A percentile compares a stretch with the other conserved stretches of the same genome.
phyloP scores from a whole-genome alignment of 2,888 invertebrate genomes.

The Conus canariensis region DNA sequence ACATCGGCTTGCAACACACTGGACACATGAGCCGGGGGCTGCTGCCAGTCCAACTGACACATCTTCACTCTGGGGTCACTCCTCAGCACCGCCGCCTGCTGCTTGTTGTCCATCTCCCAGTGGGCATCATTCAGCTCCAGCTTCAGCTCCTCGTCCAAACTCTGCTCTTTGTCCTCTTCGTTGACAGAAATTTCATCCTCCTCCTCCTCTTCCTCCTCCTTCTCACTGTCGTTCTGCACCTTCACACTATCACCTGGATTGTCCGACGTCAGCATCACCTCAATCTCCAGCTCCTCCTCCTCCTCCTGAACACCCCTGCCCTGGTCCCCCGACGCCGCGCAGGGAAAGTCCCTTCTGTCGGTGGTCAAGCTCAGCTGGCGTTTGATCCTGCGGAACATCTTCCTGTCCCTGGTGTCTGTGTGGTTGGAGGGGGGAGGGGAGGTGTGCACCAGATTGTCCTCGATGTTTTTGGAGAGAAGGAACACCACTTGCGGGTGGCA shows the following conservation, averaged over 20 bases:
- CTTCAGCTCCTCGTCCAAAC: conserved; percentile 47
- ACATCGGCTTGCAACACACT: conserved; percentile 63
- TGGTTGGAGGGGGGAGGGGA: conserved; percentile 26
- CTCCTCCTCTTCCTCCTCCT: conserved; percentile 34
- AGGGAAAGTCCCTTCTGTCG: conserved; percentile 43
- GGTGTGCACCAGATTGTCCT: conserved; percentile 59
- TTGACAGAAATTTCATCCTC: conserved; percentile 50
- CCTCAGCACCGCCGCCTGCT: conserved; percentile 48
- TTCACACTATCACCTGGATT: neutral
- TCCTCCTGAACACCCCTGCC: neutral
- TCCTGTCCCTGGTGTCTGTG: conserved; percentile 51
- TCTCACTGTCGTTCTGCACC: conserved; percentile 47
- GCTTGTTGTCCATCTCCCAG: conserved; percentile 55
- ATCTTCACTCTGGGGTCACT: conserved; percentile 56
- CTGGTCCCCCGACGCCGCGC: conserved; percentile 7
- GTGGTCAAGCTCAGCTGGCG: conserved; percentile 64
- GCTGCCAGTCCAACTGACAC: conserved; percentile 69
- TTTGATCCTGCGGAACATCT: conserved; percentile 61
- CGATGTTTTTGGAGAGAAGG: conserved; percentile 69
- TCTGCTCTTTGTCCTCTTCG: neutral
- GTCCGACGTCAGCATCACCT: neutral
- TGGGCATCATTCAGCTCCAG: conserved; percentile 52
- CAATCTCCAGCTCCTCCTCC: conserved; percentile 15
- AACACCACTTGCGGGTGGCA: conserved; percentile 70
- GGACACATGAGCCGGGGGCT: conserved; percentile 52